Base-by-base conservation (phyloP, 1,140 invertebrate genomes). In the Streblospio benedicti region DNA sequence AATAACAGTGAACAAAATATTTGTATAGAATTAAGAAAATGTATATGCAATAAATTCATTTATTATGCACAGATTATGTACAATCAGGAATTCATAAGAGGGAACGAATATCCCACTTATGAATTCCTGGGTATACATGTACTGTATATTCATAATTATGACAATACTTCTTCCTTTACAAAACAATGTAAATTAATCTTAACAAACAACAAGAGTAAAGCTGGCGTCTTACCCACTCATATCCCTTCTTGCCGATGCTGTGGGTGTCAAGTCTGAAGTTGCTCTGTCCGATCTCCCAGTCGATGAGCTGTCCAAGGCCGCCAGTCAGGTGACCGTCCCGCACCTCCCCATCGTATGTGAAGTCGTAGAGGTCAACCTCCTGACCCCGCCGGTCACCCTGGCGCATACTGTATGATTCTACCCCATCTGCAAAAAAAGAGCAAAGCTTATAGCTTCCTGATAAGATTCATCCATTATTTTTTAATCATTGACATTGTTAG, bases 191-290 rank as follows among this genome's bases (percentile, higher is more conserved):
- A n/a, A n/a, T n/a, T n/a, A n/a, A n/a, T n/a, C n/a, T n/a, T n/a
- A n/a, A n/a, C n/a, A n/a, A n/a, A n/a, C n/a, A n/a, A n/a, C n/a
- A n/a, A n/a, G n/a, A n/a, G n/a, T n/a, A n/a, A 14, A 45, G 33
- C 18, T 35, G n/a, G 91, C 91, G 94, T 0, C 91, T 91, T 5
- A 94, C 87, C 92, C 92, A 95, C 41, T 86, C 86, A 47, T 85
- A 86, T 32, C 87, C 89, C 81, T 81, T 68, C 66, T 78, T 86
- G 33, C 85, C 86, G 63, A 84, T 80, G 53, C 83, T 84, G 65
- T 81, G 80, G 51, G 81, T 83, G 74, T 88, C 86, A 14, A 83
- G 76, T 64, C 85, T 83, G 73, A 89, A 90, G 73, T 90, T 86
- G 62, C 87, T 85, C 16, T 84, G 83, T 33, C 61, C 72, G 51